These are phyloP conservation scores for Phaonia tiefii DNA, from an alignment of 2,888 invertebrate species.

Conservation along the genomic window DNA sequence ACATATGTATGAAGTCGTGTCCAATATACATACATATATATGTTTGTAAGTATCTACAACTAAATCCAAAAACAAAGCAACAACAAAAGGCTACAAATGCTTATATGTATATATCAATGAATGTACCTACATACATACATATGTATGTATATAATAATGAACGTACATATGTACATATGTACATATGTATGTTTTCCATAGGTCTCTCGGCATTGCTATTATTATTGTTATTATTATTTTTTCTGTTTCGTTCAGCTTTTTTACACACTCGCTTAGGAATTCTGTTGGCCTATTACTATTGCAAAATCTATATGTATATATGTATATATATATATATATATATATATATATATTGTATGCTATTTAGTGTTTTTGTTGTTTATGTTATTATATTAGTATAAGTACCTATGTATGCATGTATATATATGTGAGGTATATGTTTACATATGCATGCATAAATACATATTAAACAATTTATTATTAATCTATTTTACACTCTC, in stretches of 20 bases:
- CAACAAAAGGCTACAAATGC: too few species aligned
- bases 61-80: background rate
- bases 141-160: conserved; percentile 30
- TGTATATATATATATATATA: conserved; percentile 26
- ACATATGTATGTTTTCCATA: background rate
- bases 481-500: background rate
- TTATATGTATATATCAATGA: background rate
- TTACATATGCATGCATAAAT: background rate
- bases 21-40: background rate
- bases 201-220: too few species aligned
- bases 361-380: conserved; percentile 39
- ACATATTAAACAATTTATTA: background rate
- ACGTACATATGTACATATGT: conserved; percentile 28
- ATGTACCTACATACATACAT: conserved; percentile 26
- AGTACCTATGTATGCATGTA: conserved; percentile 2
- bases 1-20: too few species aligned
- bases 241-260: too few species aligned
- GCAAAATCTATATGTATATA: conserved; percentile 63
- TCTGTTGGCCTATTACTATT: conserved; percentile 62
- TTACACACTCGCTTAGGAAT: too few species aligned
- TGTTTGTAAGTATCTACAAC: background rate
- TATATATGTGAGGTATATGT: background rate
- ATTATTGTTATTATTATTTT: too few species aligned
- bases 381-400: background rate
- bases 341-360: too few species aligned